Evolutionary conservation across 2,797 vertebrate species (phyloP).

Genomic region (Manis crassicaudata): DNA sequence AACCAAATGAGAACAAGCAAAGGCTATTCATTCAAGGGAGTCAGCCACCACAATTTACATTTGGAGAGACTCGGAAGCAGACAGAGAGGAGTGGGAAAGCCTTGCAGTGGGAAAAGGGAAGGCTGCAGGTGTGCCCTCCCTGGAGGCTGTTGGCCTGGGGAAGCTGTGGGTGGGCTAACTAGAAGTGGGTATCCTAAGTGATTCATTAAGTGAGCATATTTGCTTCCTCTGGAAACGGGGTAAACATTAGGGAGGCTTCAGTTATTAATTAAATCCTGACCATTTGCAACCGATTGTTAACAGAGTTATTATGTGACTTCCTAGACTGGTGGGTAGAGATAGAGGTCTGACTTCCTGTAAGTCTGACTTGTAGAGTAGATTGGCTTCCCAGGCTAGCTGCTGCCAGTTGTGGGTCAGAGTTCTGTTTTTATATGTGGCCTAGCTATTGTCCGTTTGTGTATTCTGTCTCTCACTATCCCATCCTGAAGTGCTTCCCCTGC

Average conservation of each 20-base stretch:
- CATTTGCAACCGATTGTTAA: too few relatives aligned
- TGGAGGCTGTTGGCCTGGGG: not conserved
- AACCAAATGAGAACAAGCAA: not conserved
- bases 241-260: not conserved
- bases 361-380: not conserved
- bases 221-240: not conserved
- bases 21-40: not conserved
- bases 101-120: not conserved
- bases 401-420: not conserved
- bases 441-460: not conserved
- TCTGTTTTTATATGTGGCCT: not conserved
- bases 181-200: not conserved
- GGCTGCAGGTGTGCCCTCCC: accelerated
- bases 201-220: not conserved
- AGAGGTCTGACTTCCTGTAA: not conserved
- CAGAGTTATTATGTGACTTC: not conserved
- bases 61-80: not conserved
- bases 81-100: not conserved
- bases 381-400: not conserved
- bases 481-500: not conserved
- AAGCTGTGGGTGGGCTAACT: not conserved
- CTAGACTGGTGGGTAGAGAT: too few relatives aligned
- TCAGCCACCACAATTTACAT: not conserved
- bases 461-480: not conserved
- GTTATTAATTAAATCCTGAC: not conserved